Evolutionary conservation across 2,113 vertebrate species (phyloP).

Genomic region (Globicephala melas): DNA sequence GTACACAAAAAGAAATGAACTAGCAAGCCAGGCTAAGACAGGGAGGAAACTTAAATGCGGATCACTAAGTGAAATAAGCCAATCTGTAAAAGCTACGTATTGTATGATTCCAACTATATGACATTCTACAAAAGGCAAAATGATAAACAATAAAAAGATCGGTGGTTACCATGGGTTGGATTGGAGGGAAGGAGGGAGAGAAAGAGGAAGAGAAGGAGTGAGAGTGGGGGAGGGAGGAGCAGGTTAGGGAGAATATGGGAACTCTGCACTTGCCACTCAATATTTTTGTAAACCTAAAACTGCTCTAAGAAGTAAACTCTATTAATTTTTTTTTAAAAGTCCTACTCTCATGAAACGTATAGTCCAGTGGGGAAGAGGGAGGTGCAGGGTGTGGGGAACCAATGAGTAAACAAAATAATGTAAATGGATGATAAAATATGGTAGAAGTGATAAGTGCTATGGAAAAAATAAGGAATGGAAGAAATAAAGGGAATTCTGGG

Average conservation of each 20-base stretch:
- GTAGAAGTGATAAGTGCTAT: background rate
- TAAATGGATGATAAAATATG: background rate
- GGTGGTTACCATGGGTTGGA: background rate
- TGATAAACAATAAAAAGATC: background rate
- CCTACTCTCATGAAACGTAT: background rate
- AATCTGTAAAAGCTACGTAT: background rate
- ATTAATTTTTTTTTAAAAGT: background rate
- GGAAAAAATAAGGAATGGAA: background rate
- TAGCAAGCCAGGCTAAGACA: background rate
- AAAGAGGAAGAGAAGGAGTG: background rate
- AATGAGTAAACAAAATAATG: background rate
- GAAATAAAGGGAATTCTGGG: background rate
- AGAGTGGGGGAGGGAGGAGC: background rate
- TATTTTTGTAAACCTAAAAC: background rate
- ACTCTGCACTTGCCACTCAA: background rate
- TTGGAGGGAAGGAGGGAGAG: background rate
- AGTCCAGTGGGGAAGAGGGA: background rate
- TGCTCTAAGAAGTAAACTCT: background rate
- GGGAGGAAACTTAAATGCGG: background rate
- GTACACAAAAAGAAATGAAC: background rate
- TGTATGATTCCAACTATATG: background rate
- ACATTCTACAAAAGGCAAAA: background rate
- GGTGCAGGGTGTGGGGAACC: accelerated
- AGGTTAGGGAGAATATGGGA: background rate
- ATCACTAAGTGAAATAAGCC: background rate